Base-by-base conservation (phyloP, 2,888 invertebrate genomes). In the Plagodis pulveraria region DNA sequence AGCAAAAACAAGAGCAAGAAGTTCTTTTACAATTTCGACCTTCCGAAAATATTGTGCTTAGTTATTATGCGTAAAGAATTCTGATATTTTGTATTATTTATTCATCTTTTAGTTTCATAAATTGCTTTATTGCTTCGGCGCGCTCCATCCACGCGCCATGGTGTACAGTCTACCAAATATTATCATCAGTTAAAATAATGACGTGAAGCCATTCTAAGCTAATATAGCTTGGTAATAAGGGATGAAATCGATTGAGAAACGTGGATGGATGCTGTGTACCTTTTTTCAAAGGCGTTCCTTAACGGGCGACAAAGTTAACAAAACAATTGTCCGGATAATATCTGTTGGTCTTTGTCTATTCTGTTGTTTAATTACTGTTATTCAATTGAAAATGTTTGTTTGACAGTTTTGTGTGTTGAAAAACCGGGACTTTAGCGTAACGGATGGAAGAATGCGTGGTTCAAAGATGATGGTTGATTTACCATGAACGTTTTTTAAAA, bases 61-160 rank as follows among this genome's bases (percentile, higher is more conserved):
- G 70, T 83, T 80, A 84, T 76, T 75, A 80, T 76, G 74, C 76
- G 72, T 85, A 83, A 80, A 85, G 78, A 87, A 88, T 84, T 77
- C 62, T 67, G 63, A 65, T 78, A 80, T 81, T 84, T 78, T 76
- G 72, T 82, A 76, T 81, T 80, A 80, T 80, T 77, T 77, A 77
- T 78, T 77, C 73, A 74, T 79, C 72, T 75, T 74, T 80, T 80
- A 78, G 78, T 77, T 73, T 62, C 63, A 66, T 74, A 81, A 86
- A 86, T 86, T 71, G 83, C 76, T 89, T 89, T 89, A 89, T 62
- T 65, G 62, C 81, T 56, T 62, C 63, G 86, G 85, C 90, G 89
- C 86, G 90, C 87, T 89, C 84, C 80, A 52, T 86, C 78, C 86
- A 80, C 81, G 72, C 79, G 89, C 84, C 86, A 73, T 34, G 53